A percentile compares a stretch with the other conserved stretches of the same genome.
Conservation (phyloP, 2,797 vertebrate species). For the Momotus momota region DNA sequence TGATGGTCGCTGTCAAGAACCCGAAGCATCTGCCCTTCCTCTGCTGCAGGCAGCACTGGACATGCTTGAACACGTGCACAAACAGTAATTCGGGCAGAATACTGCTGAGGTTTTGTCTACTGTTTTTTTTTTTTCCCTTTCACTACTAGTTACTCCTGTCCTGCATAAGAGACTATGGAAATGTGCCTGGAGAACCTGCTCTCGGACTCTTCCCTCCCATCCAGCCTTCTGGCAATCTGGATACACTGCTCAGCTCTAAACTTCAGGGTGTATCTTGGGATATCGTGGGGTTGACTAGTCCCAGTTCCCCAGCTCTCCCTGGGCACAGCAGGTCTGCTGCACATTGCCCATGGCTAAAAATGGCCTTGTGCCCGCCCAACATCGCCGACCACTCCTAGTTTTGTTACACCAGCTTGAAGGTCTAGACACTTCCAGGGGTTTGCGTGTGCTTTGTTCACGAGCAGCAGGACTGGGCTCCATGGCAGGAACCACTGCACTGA, state of each 20-base stretch:
- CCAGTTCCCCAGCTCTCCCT: not conserved
- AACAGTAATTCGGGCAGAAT: not conserved
- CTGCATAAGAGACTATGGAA: not conserved
- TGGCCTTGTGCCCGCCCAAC: fast-evolving
- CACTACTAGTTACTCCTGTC: not conserved
- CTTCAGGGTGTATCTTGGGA: fast-evolving
- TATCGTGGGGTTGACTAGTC: no score
- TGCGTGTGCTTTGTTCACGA: not conserved
- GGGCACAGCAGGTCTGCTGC: not conserved
- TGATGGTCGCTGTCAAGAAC: not conserved
- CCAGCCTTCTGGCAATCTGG: not conserved
- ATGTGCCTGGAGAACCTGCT: not conserved
- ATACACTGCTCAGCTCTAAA: not conserved
- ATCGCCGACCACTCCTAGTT: fast-evolving
- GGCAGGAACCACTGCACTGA: not conserved
- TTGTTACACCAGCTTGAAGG: not conserved
- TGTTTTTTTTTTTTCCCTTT: not conserved
- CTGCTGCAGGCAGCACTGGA: not conserved
- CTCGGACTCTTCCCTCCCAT: not conserved
- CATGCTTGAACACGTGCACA: not conserved
- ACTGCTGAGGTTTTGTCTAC: fast-evolving
- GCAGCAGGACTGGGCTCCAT: not conserved
- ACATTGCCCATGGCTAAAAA: not conserved
- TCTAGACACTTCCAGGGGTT: not conserved
- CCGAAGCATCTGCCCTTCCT: not conserved